phyloP scores from a whole-genome alignment of 2,113 vertebrate species.

The Catharus minimus region DNA sequence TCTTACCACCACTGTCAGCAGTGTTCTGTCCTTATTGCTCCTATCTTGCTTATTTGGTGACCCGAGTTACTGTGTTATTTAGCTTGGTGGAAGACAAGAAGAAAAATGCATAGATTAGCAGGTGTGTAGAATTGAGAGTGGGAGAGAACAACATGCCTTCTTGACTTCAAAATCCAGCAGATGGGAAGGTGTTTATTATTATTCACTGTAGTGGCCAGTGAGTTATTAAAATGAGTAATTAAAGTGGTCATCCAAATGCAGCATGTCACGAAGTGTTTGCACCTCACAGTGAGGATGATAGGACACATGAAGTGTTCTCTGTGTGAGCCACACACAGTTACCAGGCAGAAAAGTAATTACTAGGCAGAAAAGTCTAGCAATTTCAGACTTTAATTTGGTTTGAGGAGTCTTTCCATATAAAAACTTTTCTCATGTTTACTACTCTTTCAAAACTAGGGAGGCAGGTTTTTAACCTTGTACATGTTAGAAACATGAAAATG shows the following conservation, averaged over 20 bases:
- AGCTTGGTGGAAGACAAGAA: background rate
- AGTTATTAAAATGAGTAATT: conserved; percentile 38
- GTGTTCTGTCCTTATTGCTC: background rate
- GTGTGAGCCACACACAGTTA: background rate
- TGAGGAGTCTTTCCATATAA: background rate
- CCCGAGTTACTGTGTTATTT: background rate
- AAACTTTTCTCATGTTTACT: background rate
- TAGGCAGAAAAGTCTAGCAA: background rate
- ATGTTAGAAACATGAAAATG: background rate
- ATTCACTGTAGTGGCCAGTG: background rate
- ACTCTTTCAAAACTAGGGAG: background rate
- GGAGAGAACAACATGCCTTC: background rate
- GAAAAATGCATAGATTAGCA: background rate
- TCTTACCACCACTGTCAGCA: background rate
- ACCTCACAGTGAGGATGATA: background rate
- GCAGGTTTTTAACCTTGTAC: background rate
- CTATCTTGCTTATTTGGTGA: background rate
- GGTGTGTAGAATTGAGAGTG: background rate
- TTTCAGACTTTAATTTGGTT: background rate
- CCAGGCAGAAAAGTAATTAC: background rate
- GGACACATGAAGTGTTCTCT: background rate
- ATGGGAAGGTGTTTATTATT: conserved; percentile 48
- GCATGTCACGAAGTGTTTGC: background rate
- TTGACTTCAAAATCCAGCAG: background rate
- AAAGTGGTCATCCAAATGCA: background rate